Evolutionary conservation across 1,140 invertebrate species (phyloP), one percentile per base, ranked within the genome.

Genomic region (Monochamus saltuarius): DNA sequence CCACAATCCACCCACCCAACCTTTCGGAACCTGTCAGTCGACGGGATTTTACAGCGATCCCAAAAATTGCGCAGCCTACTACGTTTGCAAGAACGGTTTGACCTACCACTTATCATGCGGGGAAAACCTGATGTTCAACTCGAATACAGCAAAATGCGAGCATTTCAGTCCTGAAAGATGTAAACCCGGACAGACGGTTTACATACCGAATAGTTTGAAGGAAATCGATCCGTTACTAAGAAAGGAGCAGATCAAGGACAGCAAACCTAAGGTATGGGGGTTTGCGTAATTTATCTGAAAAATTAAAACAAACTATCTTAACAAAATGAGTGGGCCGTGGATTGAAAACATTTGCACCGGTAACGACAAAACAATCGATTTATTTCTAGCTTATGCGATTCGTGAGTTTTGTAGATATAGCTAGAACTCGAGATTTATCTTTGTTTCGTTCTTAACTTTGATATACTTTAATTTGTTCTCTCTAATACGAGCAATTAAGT

Each of bases 41-140:
- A 75, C 77, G 4, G 76, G 83, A 14, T 66, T 86, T 3, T 82
- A 81, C 19, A 82, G 80, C 4, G 85, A 89, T 61, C 80, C 84
- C 1, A 79, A 82, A 1, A 85, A 87, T 50, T 90, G 88, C 69
- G 82, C 83, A 0, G 81, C 83, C 47, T 90, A 86, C 72, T 83
- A 87, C 53, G 79, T 85, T 34, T 91, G 89, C 63, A 80, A 82
- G n/a, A 81, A 81, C 51, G 83, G 84, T 61, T 77, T 84, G 7
- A 80, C 78, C 61, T 86, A 83, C 65, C 80, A 85, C 51, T 73
- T 83, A 46, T 68, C 73, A 1, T 82, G 83, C 56, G 77, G 78
- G 55, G 74, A 78, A 22, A 76, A 79, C 38, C 74, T 78, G 16
- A 77, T 83, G 34, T 84, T 82, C 56, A 80, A 83, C 67, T 75